Percentiles rank a stretch among this genome's conserved stretches.
phyloP scores from a whole-genome alignment of 2,797 vertebrate species.

The Alectoris magna region DNA sequence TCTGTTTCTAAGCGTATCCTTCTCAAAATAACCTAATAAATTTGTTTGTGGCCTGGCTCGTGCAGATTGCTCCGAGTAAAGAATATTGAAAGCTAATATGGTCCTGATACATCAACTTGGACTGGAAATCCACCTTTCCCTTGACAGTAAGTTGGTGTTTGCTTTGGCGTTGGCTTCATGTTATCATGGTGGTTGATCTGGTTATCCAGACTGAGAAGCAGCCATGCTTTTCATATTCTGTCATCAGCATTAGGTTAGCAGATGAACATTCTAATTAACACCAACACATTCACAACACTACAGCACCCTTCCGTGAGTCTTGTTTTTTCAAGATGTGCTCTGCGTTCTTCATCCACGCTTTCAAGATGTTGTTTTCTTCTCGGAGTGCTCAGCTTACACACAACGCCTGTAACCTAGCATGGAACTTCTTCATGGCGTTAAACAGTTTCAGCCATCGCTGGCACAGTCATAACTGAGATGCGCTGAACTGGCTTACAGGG shows the following conservation, averaged over 20 bases:
- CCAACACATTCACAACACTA: background rate
- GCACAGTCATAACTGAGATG: background rate
- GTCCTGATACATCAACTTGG: background rate
- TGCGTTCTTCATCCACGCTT: background rate
- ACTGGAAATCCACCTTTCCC: background rate
- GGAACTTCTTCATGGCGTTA: background rate
- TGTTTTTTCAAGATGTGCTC: background rate
- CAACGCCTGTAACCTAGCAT: fast-evolving
- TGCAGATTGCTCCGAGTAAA: background rate
- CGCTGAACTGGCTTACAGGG: background rate
- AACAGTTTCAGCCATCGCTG: fast-evolving
- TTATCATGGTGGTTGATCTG: background rate
- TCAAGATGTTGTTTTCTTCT: background rate
- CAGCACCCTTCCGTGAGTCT: background rate
- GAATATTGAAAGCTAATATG: background rate
- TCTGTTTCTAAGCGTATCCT: fast-evolving
- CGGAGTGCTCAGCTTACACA: background rate
- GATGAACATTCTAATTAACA: background rate
- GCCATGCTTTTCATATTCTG: background rate
- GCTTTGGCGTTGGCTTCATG: background rate
- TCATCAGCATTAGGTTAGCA: background rate
- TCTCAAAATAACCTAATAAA: background rate
- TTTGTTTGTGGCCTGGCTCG: background rate
- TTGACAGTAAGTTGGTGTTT: background rate
- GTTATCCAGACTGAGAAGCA: background rate